Conservation (phyloP, 1,140 invertebrate genomes). For the Leptopilina boulardi region DNA sequence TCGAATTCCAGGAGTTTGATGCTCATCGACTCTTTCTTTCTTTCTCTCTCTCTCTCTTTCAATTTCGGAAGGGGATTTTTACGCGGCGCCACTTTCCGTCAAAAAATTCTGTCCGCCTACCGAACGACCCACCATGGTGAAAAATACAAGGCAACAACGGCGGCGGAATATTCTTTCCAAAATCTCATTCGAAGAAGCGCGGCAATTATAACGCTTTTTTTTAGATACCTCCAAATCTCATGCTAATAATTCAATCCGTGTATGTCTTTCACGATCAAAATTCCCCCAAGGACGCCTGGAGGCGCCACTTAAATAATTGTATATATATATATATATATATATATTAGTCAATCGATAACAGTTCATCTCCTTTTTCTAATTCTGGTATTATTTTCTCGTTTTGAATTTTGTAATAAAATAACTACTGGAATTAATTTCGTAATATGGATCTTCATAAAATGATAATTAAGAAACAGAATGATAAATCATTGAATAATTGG, state of each 20-base stretch:
- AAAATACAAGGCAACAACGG: not conserved
- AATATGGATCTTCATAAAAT: too few species aligned
- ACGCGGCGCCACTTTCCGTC: conserved; percentile 55
- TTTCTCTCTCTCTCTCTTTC: too few species aligned
- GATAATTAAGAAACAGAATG: too few species aligned
- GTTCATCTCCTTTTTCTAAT: not conserved
- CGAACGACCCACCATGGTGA: conserved; percentile 38
- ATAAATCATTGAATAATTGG: too few species aligned
- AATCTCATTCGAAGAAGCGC: conserved; percentile 48
- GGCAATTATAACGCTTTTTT: conserved; percentile 60
- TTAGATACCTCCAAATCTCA: conserved; percentile 48
- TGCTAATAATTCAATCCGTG: conserved; percentile 58
- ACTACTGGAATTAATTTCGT: too few species aligned
- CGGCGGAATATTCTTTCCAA: conserved; percentile 44
- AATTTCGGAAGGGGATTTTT: conserved; percentile 38
- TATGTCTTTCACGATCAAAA: conserved; percentile 50
- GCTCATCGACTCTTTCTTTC: conserved; percentile 53
- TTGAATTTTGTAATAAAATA: too few species aligned
- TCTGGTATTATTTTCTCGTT: not conserved
- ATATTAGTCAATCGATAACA: conserved; percentile 19
- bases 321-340: too few species aligned
- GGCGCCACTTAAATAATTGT: conserved; percentile 50
- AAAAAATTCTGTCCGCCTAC: conserved; percentile 49
- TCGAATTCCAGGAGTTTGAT: conserved; percentile 75
- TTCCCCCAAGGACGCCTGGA: conserved; percentile 47